Percentiles rank a stretch among this genome's conserved stretches.
phyloP scores from a whole-genome alignment of 2,888 invertebrate species.

The Antheraea assamensis region DNA sequence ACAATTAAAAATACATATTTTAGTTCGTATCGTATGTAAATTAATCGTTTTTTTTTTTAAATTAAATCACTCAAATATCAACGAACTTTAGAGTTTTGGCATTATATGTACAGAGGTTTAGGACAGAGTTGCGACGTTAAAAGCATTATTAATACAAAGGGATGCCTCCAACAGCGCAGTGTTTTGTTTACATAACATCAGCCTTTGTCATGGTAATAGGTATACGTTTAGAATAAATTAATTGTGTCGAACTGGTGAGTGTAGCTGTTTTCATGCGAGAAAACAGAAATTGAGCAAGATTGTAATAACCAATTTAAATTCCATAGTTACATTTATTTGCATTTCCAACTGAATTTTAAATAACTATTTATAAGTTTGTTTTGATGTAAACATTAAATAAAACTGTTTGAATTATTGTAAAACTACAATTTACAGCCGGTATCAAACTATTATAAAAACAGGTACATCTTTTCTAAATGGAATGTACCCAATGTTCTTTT shows the following conservation, averaged over 20 bases:
- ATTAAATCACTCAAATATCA: slow-evolving; percentile 11
- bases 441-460: no score
- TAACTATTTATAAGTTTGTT: neutral
- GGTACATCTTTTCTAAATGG: no score
- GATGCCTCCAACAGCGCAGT: slow-evolving; percentile 40
- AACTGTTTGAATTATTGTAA: neutral
- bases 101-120: slow-evolving; percentile 42
- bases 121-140: slow-evolving; percentile 34
- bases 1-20: no score
- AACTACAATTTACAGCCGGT: neutral
- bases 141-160: slow-evolving; percentile 43
- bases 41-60: neutral
- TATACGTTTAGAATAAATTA: slow-evolving; percentile 49
- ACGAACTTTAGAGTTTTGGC: slow-evolving; percentile 31
- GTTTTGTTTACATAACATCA: slow-evolving; percentile 45
- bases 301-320: slow-evolving; percentile 1
- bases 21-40: neutral
- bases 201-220: slow-evolving; percentile 53
- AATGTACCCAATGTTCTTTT: no score
- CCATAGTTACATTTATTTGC: neutral
- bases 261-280: slow-evolving; percentile 18
- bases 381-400: neutral
- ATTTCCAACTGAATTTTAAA: neutral
- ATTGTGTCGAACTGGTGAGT: slow-evolving; percentile 34
- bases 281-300: slow-evolving; percentile 18